A percentile compares a stretch with the other conserved stretches of the same genome.
These are phyloP conservation scores for Sardina pilchardus DNA, from an alignment of 2,113 vertebrate species.

Conservation along the genomic window DNA sequence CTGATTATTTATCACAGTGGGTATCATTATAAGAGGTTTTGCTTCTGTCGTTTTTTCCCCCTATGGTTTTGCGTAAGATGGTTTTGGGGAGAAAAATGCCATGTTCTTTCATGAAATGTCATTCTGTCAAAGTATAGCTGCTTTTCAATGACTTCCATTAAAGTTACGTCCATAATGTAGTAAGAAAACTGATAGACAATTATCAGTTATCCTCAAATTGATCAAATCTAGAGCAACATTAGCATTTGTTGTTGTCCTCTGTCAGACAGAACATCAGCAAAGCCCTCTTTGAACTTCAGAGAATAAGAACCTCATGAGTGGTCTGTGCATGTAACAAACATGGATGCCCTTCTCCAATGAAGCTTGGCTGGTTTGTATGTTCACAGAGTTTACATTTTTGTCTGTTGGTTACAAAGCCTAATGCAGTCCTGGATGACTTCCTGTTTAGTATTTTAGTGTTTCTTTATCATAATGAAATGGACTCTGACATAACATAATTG, in stretches of 20 bases:
- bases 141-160: neutral
- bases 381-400: neutral
- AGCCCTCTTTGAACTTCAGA: no score
- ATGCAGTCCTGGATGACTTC: neutral
- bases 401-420: neutral
- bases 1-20: no score
- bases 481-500: no score
- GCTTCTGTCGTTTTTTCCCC: no score
- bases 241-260: neutral
- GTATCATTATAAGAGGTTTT: no score
- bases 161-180: neutral
- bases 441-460: neutral
- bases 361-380: neutral
- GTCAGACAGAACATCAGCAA: neutral
- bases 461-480: neutral
- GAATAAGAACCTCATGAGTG: neutral
- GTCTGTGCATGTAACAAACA: neutral
- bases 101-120: neutral
- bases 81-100: neutral
- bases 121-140: neutral
- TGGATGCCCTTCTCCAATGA: neutral
- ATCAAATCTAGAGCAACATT: neutral
- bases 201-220: neutral
- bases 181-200: neutral
- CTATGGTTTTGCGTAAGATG: neutral